phyloP scores from a whole-genome alignment of 1,140 invertebrate genomes.

The Drosophila subpulchrella region DNA sequence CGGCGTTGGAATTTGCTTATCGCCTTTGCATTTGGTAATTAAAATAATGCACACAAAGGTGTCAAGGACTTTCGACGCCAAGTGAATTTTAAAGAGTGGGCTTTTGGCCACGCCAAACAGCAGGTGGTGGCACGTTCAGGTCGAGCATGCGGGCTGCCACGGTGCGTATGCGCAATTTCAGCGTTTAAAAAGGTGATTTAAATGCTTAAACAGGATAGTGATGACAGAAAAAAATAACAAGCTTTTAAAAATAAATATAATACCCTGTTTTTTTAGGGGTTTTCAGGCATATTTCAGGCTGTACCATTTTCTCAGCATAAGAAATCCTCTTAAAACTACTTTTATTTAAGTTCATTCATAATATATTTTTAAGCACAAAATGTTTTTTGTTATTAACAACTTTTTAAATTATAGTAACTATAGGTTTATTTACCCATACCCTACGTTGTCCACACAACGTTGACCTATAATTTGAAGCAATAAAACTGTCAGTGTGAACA shows the following conservation, averaged over 20 bases:
- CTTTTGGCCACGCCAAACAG: conserved; percentile 11
- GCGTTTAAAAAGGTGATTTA: conserved; percentile 3
- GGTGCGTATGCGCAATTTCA: conserved; percentile 26
- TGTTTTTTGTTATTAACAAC: no score
- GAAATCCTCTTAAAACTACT: no score
- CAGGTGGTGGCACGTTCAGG: conserved; percentile 26
- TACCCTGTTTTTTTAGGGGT: no score
- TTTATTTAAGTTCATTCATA: no score
- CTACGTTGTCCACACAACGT: no score
- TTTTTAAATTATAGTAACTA: no score
- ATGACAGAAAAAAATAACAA: not conserved
- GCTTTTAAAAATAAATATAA: not conserved
- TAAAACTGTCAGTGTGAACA: not conserved
- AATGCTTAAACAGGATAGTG: not conserved
- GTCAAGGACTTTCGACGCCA: conserved; percentile 73
- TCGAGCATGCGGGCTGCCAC: conserved; percentile 22
- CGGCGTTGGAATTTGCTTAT: conserved; percentile 39
- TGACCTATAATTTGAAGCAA: not conserved
- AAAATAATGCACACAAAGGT: conserved; percentile 69
- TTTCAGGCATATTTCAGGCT: not conserved
- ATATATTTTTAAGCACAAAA: no score
- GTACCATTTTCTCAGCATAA: no score
- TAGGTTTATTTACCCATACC: no score
- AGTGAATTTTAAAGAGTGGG: conserved; percentile 65
- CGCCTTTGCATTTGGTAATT: conserved; percentile 63